phyloP scores from a whole-genome alignment of 2,888 invertebrate species.

The Blomia tropicalis region DNA sequence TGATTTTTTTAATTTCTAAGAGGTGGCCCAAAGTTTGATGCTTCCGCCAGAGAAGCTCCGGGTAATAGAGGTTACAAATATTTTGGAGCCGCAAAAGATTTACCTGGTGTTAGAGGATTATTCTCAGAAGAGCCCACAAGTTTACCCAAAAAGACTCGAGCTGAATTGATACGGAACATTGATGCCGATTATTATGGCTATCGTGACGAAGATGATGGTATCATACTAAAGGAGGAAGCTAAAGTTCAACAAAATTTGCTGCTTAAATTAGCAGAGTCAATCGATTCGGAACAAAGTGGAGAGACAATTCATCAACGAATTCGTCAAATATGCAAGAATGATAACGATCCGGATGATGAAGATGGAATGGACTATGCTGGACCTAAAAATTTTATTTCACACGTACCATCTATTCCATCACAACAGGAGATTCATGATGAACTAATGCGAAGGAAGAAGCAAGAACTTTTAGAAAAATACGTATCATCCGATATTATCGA shows the following conservation, averaged over 20 bases:
- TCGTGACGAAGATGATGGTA: slow-evolving; percentile 93
- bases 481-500: slow-evolving; percentile 51
- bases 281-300: not conserved
- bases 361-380: slow-evolving; percentile 21
- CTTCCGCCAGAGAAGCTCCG: slow-evolving; percentile 87
- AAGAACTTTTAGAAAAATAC: slow-evolving; percentile 72
- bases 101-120: slow-evolving; percentile 90
- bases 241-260: slow-evolving; percentile 46
- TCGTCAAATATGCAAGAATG: slow-evolving; percentile 25
- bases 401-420: slow-evolving; percentile 78
- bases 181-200: slow-evolving; percentile 99
- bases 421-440: slow-evolving; percentile 68
- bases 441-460: slow-evolving; percentile 70
- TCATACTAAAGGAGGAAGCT: slow-evolving; percentile 70
- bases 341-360: slow-evolving; percentile 31
- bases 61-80: slow-evolving; percentile 97
- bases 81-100: slow-evolving; percentile 91
- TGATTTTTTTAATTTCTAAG: slow-evolving; percentile 50
- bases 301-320: not conserved
- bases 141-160: slow-evolving; percentile 74
- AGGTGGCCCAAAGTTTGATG: slow-evolving; percentile 81
- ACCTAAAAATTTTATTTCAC: slow-evolving; percentile 43
- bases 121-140: slow-evolving; percentile 90
- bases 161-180: slow-evolving; percentile 91
- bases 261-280: not conserved